Evolutionary conservation across 2,888 invertebrate species (phyloP), one percentile per base, ranked within the genome.

Genomic region (Drosophila limbata): DNA sequence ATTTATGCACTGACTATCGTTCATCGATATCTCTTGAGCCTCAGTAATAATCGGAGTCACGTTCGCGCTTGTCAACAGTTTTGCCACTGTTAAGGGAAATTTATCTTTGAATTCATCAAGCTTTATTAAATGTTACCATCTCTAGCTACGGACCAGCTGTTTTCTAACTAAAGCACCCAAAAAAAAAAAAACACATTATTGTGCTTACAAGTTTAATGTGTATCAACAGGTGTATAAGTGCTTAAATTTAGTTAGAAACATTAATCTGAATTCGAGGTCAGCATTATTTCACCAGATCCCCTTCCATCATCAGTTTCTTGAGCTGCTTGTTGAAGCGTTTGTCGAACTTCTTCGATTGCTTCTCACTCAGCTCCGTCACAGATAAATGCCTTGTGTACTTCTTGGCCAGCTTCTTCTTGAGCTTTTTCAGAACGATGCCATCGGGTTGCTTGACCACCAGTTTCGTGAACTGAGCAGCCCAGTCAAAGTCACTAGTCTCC

Each of bases 311-410:
- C 50, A 96, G 92, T 92, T 95, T 96, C 68, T 94, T 94, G 19
- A 97, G 86, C 88, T 95, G 95, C 84, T 96, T 96, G 37, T 94
- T 94, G 88, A 96, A 95, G 89, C 96, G 96, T 77, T 95, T 95
- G 53, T 94, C 93, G 81, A 95, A 94, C 88, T 96, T 95, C 73
- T 95, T 95, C 67, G 94, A 93, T 6, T 92, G 90, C 63, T 90
- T 90, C 13, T 86, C 90, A 4, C 48, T 89, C 0, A 94, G 92
- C 52, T 94, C 94, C 47, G 92, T 73, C 37, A 89, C 85, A 1
- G 93, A 89, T 10, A 89, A 48, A 71, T 91, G 90, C 42, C 92
- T 85, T 25, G 70, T 71, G 79, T 95, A 96, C 79, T 95, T 95
- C 50, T 94, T 94, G 1, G 96, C 89, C 8, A 97, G 95, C 92